Evolutionary conservation across 1,140 invertebrate genomes (phyloP), one percentile per base, ranked within the genome.

Genomic region (Lucilia sericata): DNA sequence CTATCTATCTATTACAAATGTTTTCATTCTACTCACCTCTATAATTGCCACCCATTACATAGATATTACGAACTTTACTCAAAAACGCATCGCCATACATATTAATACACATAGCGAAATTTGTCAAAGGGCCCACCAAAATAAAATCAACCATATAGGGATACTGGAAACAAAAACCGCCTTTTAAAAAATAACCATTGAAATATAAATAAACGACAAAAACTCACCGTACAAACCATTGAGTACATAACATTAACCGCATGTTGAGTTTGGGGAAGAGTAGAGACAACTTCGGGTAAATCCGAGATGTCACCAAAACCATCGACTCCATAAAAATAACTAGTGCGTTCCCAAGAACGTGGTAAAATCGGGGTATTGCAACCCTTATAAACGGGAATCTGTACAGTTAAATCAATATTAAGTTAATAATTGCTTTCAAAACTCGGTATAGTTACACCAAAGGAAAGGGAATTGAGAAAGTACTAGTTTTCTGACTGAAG

Each of bases 11-110:
- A 30, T 30, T n/a, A n/a, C n/a, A n/a, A n/a, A n/a, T n/a, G n/a
- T n/a, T n/a, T n/a, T n/a, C n/a, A n/a, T n/a, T n/a, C 25, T 2
- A 75, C 65, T 65, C 30, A 84, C 94, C 94, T 83, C 91, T 92
- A 80, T 92, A 91, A 91, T 96, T 96, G 86, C 96, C 96, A 55
- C 96, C 96, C 95, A 96, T 96, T 2, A 96, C 92, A 83, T 92
- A 94, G 65, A 96, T 91, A 80, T 93, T 92, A 83, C 94, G 94
- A 1, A 96, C 89, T 75, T 93, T 92, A 1, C 91, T 87, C 0
- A 92, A 88, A 88, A 96, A 94, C 17, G 93, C 87, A 1, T 93
- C 92, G 3, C 94, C 93, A 87, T 95, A 94, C 49, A 95, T 91
- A 88, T 94, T 93, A 14, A 95, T 92, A 9, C 95, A 93, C 83